These are phyloP conservation scores for Stomatorhinus ivindoensis DNA, from an alignment of 2,113 vertebrate species.

Conservation along the genomic window DNA sequence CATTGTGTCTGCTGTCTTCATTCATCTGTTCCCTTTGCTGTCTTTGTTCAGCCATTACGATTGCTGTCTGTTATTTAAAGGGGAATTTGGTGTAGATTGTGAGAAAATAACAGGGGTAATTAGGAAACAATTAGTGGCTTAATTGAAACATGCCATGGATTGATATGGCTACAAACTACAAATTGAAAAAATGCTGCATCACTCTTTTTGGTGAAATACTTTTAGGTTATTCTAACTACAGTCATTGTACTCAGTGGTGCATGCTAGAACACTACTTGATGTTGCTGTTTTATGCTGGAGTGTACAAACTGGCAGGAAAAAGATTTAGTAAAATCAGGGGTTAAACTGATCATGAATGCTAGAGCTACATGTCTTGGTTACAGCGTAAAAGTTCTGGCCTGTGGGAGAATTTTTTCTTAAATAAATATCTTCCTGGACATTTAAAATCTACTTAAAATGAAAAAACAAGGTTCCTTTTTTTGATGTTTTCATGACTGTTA, in stretches of 20 bases:
- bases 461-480: neutral
- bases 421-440: neutral
- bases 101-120: conserved; percentile 30
- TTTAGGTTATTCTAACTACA: neutral
- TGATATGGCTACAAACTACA: neutral
- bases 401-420: neutral
- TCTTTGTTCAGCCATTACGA: conserved; percentile 17
- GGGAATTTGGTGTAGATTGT: conserved; percentile 23
- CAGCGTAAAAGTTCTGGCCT: neutral
- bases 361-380: neutral
- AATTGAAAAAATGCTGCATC: neutral
- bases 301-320: neutral
- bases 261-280: neutral
- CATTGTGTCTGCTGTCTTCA: neutral
- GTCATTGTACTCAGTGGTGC: neutral
- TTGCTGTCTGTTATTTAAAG: conserved; percentile 59
- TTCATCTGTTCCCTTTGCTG: neutral
- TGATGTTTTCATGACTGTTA: neutral
- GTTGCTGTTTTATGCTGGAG: neutral
- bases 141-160: conserved; percentile 16
- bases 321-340: too few relatives aligned
- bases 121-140: conserved; percentile 25
- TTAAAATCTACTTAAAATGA: neutral
- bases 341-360: neutral
- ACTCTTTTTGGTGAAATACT: neutral